These are phyloP conservation scores for Drosophila demipolita DNA, from an alignment of 2,888 invertebrate species.

Conservation along the genomic window DNA sequence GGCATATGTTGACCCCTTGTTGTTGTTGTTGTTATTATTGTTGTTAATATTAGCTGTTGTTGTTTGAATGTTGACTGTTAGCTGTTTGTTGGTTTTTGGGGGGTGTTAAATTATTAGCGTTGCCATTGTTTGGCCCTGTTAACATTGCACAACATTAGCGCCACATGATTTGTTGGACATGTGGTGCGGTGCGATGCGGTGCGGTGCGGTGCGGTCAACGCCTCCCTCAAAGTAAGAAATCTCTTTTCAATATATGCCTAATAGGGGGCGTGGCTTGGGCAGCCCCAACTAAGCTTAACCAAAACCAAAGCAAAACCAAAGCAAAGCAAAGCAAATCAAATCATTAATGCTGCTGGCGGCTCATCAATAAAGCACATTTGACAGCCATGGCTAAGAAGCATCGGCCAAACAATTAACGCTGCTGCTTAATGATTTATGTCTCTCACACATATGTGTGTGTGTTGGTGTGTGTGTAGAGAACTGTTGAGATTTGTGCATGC, in stretches of 20 bases:
- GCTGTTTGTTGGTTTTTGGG: slow-evolving; percentile 10
- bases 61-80: slow-evolving; percentile 1
- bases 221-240: slow-evolving; percentile 26
- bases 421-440: slow-evolving; percentile 74
- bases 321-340: slow-evolving; percentile 62
- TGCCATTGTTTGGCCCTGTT: slow-evolving; percentile 47
- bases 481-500: slow-evolving; percentile 1
- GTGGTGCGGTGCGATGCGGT: not conserved
- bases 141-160: slow-evolving; percentile 62
- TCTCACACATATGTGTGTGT: not conserved
- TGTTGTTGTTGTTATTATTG: slow-evolving; percentile 3
- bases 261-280: not conserved
- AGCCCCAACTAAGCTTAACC: slow-evolving; percentile 16
- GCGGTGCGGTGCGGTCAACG: too few relatives aligned
- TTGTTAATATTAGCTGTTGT: slow-evolving; percentile 1
- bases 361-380: slow-evolving; percentile 75
- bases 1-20: slow-evolving; percentile 19
- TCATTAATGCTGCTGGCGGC: slow-evolving; percentile 72
- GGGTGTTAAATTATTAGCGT: slow-evolving; percentile 36
- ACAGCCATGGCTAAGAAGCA: slow-evolving; percentile 57
- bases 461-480: not conserved
- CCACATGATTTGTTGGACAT: slow-evolving; percentile 54
- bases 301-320: slow-evolving; percentile 50
- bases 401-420: slow-evolving; percentile 76
- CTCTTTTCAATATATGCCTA: not conserved